Conservation (phyloP, 2,888 invertebrate genomes). For the Syrphus vitripennis region DNA sequence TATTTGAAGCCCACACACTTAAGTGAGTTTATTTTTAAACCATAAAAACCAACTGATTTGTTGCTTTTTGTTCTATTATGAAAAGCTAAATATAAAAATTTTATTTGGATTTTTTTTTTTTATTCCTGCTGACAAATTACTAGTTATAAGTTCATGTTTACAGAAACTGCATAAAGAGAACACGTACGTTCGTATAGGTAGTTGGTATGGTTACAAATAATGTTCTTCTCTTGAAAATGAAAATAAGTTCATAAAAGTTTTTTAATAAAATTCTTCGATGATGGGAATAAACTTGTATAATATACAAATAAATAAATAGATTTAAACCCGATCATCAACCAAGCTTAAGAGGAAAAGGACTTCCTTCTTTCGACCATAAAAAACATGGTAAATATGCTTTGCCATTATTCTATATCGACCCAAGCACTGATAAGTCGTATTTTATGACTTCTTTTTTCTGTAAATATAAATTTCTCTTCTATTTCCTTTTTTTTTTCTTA, state of each 20-base stretch:
- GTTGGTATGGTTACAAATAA: not conserved
- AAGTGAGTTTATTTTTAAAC: too few relatives aligned
- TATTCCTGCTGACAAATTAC: not conserved
- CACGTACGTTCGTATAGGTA: too few relatives aligned
- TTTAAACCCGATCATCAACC: not conserved
- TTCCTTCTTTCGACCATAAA: not conserved
- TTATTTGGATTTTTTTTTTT: not conserved
- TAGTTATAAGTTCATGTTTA: not conserved
- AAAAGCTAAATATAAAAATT: not conserved
- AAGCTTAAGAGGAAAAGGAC: not conserved
- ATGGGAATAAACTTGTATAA: not conserved
- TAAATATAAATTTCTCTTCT: not conserved
- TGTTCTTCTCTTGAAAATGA: not conserved
- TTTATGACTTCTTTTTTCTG: slow-evolving; percentile 12
- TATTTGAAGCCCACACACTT: too few relatives aligned
- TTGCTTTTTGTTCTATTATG: too few relatives aligned
- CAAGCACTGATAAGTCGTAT: slow-evolving; percentile 2
- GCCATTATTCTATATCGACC: not conserved
- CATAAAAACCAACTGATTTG: too few relatives aligned
- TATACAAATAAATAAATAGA: not conserved
- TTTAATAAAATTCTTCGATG: not conserved
- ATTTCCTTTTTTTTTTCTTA: not conserved
- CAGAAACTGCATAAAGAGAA: not conserved
- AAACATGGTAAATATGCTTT: not conserved
- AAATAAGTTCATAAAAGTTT: not conserved